phyloP scores from a whole-genome alignment of 2,797 vertebrate species.

The Varecia variegata region DNA sequence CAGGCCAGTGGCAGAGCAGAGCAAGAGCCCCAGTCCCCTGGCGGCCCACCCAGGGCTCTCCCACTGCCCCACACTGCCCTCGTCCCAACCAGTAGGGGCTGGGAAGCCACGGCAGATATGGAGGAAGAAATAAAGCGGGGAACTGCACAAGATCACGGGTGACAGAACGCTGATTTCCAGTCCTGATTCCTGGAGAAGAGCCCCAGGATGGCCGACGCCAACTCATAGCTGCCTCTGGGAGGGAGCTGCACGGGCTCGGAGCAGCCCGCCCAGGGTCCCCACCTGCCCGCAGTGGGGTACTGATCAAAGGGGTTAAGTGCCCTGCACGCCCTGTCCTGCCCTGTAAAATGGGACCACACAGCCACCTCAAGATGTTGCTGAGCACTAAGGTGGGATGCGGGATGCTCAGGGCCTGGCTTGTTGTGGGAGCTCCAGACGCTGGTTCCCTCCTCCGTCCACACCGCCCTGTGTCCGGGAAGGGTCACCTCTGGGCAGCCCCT shows the following conservation, averaged over 20 bases:
- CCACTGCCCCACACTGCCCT: no score
- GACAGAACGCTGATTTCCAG: background rate
- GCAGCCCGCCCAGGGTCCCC: background rate
- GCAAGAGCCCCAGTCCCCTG: background rate
- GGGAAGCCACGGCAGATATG: rapidly evolving
- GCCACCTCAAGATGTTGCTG: background rate
- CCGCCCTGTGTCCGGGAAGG: background rate
- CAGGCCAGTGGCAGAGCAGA: background rate
- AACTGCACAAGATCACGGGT: background rate
- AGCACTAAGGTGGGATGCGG: background rate
- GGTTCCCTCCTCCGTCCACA: background rate
- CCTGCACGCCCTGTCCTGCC: background rate
- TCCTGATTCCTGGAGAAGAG: background rate
- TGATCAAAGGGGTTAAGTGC: rapidly evolving
- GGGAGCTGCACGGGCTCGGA: background rate
- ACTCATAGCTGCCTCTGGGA: background rate
- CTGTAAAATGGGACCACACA: background rate
- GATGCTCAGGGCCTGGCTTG: background rate
- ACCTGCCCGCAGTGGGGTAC: background rate
- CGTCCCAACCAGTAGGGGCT: background rate
- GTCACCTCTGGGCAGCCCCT: background rate
- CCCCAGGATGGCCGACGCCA: background rate
- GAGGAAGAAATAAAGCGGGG: background rate
- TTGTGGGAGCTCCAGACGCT: background rate
- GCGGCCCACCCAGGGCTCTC: no score